Conservation (phyloP, 2,113 vertebrate species). For the Typhlomys cinereus region DNA sequence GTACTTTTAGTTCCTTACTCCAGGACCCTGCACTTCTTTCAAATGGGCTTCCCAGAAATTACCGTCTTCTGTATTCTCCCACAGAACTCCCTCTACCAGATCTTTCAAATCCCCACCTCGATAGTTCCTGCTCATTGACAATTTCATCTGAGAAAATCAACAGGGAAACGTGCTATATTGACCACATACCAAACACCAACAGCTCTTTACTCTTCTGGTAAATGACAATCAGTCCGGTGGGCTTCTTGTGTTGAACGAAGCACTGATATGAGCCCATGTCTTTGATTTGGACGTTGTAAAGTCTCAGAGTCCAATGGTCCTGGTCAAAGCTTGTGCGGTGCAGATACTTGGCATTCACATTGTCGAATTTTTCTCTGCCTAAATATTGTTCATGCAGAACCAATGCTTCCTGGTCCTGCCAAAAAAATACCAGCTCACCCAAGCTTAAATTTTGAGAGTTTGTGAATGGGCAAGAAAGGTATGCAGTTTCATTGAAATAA, state of each 20-base stretch:
- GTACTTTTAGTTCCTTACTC: slow-evolving; percentile 35
- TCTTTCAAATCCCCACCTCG: not conserved
- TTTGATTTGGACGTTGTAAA: slow-evolving; percentile 65
- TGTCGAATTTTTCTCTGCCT: slow-evolving; percentile 48
- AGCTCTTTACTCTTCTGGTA: slow-evolving; percentile 37
- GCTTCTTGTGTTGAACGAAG: slow-evolving; percentile 9
- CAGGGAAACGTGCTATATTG: not conserved
- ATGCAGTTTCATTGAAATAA: slow-evolving; percentile 64
- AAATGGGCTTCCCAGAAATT: slow-evolving; percentile 11
- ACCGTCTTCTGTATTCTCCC: not conserved
- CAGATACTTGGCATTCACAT: slow-evolving; percentile 35
- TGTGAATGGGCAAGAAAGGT: slow-evolving; percentile 59
- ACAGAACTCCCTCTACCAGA: not conserved
- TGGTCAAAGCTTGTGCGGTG: slow-evolving; percentile 66
- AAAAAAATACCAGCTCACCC: slow-evolving; percentile 70
- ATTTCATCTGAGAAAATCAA: not conserved
- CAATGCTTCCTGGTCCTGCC: slow-evolving; percentile 40
- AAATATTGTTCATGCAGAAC: slow-evolving; percentile 66
- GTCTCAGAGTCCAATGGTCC: slow-evolving; percentile 43
- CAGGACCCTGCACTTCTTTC: slow-evolving; percentile 3
- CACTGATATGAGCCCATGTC: slow-evolving; percentile 66
- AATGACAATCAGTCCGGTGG: not conserved
- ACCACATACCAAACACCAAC: slow-evolving; percentile 72
- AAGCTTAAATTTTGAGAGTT: slow-evolving; percentile 62
- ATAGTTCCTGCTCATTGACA: not conserved